Conservation (phyloP, 2,113 vertebrate genomes). For the Nibea albiflora region DNA sequence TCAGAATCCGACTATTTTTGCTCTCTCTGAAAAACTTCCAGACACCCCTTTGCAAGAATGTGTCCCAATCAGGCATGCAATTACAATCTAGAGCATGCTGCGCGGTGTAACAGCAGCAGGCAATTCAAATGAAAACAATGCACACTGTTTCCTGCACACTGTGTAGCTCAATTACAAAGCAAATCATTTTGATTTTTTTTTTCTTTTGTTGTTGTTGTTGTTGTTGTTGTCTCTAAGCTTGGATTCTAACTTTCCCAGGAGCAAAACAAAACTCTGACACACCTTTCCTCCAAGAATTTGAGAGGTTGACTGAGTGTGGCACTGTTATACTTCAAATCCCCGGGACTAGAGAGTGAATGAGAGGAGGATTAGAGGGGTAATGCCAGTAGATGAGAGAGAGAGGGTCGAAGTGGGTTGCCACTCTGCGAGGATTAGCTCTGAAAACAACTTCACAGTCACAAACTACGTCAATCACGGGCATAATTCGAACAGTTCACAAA, state of each 20-base stretch:
- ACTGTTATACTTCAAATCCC: conserved; percentile 81
- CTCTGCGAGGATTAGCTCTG: conserved; percentile 85
- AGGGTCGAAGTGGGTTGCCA: conserved; percentile 82
- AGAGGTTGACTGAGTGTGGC: conserved; percentile 65
- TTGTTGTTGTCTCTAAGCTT: not conserved
- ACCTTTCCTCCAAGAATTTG: conserved; percentile 59
- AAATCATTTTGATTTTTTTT: conserved; percentile 49
- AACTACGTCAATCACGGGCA: conserved; percentile 72
- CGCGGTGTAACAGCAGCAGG: conserved; percentile 54
- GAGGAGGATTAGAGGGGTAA: conserved; percentile 88
- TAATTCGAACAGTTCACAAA: conserved; percentile 46
- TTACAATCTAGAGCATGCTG: conserved; percentile 70
- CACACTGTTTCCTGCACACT: conserved; percentile 54
- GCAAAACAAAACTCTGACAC: conserved; percentile 15
- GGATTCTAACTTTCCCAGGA: not conserved
- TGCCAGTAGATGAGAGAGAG: conserved; percentile 81
- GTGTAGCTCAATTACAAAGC: conserved; percentile 64
- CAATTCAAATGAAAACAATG: conserved; percentile 61
- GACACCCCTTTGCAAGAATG: conserved; percentile 47
- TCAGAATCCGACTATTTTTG: conserved; percentile 53
- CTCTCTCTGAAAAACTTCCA: conserved; percentile 38
- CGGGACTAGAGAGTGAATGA: conserved; percentile 83
- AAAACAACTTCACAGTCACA: conserved; percentile 76
- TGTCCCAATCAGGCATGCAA: conserved; percentile 75
- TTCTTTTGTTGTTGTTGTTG: not conserved